Percentiles rank a stretch among this genome's conserved stretches.
Conservation (phyloP, 2,113 vertebrate species). For the Pleuronectes platessa region DNA sequence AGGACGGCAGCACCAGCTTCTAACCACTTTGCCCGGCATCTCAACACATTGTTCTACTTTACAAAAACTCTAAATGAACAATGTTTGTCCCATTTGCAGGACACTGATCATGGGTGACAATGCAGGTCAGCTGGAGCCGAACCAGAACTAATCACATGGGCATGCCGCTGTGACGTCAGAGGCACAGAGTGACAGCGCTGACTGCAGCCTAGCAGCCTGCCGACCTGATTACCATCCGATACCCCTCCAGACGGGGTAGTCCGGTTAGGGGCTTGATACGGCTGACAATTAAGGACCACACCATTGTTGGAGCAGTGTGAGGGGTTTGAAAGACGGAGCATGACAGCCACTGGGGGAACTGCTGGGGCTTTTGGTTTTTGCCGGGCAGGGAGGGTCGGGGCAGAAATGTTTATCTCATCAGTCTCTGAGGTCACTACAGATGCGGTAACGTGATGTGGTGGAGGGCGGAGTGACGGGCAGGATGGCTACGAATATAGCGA, state of each 20-base stretch:
- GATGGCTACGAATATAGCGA: background rate
- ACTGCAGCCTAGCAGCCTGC: slow-evolving; percentile 21
- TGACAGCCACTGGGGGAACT: slow-evolving; percentile 26
- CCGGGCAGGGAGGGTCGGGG: background rate
- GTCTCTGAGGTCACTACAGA: slow-evolving; percentile 57
- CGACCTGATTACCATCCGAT: slow-evolving; percentile 71
- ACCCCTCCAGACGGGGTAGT: slow-evolving; percentile 39
- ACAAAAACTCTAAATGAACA: slow-evolving; percentile 37
- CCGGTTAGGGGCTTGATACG: slow-evolving; percentile 52
- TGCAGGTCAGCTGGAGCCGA: slow-evolving; percentile 52
- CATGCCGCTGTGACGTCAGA: slow-evolving; percentile 65
- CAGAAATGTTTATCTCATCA: slow-evolving; percentile 61
- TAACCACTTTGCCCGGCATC: background rate
- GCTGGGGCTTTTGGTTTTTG: slow-evolving; percentile 12
- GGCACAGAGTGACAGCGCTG: slow-evolving; percentile 48
- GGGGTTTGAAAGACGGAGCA: slow-evolving; percentile 35
- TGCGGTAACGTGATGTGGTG: slow-evolving; percentile 14
- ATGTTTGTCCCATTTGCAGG: slow-evolving; percentile 48
- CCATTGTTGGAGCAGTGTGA: slow-evolving; percentile 51
- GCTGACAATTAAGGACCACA: slow-evolving; percentile 58
- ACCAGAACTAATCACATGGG: slow-evolving; percentile 71
- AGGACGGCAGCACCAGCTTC: slow-evolving; percentile 5
- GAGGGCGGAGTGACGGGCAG: slow-evolving; percentile 7
- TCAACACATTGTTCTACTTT: slow-evolving; percentile 29
- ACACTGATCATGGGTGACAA: slow-evolving; percentile 68